Evolutionary conservation across 2,113 vertebrate species (phyloP), one percentile per base, ranked within the genome.

Genomic region (Cynocephalus volans): DNA sequence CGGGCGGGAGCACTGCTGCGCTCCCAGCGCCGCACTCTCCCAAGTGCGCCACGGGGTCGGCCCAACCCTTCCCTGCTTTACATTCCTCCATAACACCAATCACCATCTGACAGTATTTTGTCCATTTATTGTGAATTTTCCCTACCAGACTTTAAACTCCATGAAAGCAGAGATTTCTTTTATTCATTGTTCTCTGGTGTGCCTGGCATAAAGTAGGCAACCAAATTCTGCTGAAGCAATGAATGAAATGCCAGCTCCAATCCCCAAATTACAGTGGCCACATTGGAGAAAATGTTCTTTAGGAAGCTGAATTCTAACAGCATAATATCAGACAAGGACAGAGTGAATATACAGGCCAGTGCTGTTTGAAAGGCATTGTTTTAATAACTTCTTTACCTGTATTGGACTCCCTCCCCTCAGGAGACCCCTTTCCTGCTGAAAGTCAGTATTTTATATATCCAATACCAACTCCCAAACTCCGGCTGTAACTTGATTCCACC

Each of bases 311-410:
- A 72, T 76, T 95, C 86, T 69, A 86, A 31, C 41, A 86, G 77
- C 70, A 90, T 19, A 7, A 6, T 18, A 72, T 33, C 50, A 58
- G 64, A 83, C 11, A 86, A 77, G 31, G 79, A 88, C 54, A 97
- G 28, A 69, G 21, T 82, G 56, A 94, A 85, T 21, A 19, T 58
- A 81, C 18, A 97, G 50, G 62, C 86, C 26, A 64, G 48, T 65
- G 48, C 45, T 65, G 7, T 69, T 41, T 84, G 62, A 88, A 96
- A 90, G 67, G 50, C 67, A 62, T n/a, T 62, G 60, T 12, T 96
- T 97, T 96, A 97, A 95, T 60, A 80, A 87, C 33, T 18, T 52
- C 90, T 95, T 76, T n/a, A 70, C 82, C 56, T 76, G 10, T 48
- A 33, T 56, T n/a, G 31, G 80, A 73, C 65, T 54, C 24, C 7